Evolutionary conservation across 2,797 vertebrate genomes (phyloP).

Genomic region (Xyrichtys novacula): DNA sequence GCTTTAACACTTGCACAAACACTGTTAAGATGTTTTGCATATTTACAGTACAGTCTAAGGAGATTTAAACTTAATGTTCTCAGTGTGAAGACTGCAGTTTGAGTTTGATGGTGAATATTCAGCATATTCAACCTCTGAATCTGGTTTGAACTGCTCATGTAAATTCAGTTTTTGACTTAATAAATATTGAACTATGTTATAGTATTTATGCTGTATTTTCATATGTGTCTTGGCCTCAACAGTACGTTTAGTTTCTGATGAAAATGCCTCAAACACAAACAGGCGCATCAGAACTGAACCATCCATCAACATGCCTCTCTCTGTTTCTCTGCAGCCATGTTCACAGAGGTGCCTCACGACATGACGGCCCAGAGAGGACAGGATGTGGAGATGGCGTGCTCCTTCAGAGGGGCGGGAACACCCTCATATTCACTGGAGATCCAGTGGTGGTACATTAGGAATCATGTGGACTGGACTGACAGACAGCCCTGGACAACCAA

Average conservation of each 20-base stretch:
- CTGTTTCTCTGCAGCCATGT: conserved; percentile 88
- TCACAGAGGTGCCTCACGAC: conserved; percentile 96
- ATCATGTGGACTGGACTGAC: conserved; percentile 91
- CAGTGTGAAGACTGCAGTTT: too few relatives aligned
- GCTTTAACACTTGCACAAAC: too few relatives aligned
- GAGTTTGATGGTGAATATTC: too few relatives aligned
- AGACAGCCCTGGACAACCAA: conserved; percentile 90
- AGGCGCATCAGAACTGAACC: not conserved
- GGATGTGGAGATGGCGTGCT: conserved; percentile 98
- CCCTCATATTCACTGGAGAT: conserved; percentile 97
- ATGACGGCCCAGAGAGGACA: conserved; percentile 91
- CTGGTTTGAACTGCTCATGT: too few relatives aligned
- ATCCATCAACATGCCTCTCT: not conserved
- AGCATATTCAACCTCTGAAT: too few relatives aligned
- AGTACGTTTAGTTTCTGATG: not conserved
- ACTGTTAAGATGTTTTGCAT: too few relatives aligned
- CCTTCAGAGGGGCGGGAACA: conserved; percentile 93
- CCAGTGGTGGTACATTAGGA: conserved; percentile 98
- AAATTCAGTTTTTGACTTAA: too few relatives aligned
- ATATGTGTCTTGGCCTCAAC: not conserved
- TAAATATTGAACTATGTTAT: too few relatives aligned
- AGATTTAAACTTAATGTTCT: too few relatives aligned
- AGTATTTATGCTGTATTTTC: too few relatives aligned
- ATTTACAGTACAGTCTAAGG: too few relatives aligned
- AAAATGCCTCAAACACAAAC: not conserved